Evolutionary conservation across 2,797 vertebrate genomes (phyloP), one percentile per base, ranked within the genome.

Genomic region (Hylomyscus alleni): DNA sequence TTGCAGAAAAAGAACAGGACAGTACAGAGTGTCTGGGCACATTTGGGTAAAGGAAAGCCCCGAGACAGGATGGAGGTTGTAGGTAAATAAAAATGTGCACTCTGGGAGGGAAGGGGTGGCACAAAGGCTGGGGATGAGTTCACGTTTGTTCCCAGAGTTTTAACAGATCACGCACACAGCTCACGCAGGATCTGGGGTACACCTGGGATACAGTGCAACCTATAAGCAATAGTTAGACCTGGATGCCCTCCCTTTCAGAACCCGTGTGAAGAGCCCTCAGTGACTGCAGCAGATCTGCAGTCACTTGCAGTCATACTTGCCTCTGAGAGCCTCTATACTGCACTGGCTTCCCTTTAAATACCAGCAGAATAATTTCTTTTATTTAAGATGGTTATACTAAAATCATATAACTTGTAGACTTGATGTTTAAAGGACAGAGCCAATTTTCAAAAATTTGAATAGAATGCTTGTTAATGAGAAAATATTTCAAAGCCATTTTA

Each of bases 401-500:
- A 93, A 80, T 56, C 82, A 69, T 56, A 8, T 58, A 44, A 95
- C 78, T 60, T 67, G 47, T 0, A 81, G 58, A 77, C n/a, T 88
- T 88, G 84, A 11, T 44, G 81, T 62, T 80, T 87, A 87, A 0
- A 76, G 24, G 56, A 88, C 4, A 72, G 50, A 72, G 50, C 20
- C 56, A 88, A 78, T 67, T 92, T 94, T 87, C 1, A 78, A 95
- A 93, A 88, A 26, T 7, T 77, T 89, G 9, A 12, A 75, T 60
- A 40, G 47, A 93, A 86, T 52, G 1, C 19, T n/a, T 89, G 40
- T 31, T 50, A n/a, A 62, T 44, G 15, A 89, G 58, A 80, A 73
- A 93, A 82, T 80, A 62, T n/a, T 92, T 93, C 89, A 5, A 91
- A 56, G 88, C 31, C 31, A 29, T 26, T 89, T 40, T 26, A 10